Percentiles rank a stretch among this genome's conserved stretches.
Conservation (phyloP, 2,113 vertebrate species). For the Oceanodroma tethys region DNA sequence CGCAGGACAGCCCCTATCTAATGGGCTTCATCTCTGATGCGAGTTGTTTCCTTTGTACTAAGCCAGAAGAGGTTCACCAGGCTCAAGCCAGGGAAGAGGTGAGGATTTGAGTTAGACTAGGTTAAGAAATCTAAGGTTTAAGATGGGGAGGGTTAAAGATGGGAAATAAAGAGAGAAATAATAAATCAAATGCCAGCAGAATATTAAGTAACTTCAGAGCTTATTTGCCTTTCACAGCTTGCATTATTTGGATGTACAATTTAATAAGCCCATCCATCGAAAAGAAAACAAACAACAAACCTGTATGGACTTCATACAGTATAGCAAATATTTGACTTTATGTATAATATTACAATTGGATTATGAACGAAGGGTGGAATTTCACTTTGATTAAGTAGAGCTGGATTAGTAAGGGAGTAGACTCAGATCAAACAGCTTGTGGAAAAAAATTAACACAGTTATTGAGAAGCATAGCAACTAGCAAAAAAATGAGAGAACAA, state of each 20-base stretch:
- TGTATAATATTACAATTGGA: background rate
- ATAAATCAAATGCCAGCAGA: background rate
- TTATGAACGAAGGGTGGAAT: background rate
- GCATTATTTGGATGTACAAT: background rate
- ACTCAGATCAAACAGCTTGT: background rate
- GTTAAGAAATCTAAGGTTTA: background rate
- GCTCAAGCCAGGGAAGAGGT: background rate
- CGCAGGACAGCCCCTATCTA: background rate
- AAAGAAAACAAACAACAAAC: slow-evolving; percentile 19
- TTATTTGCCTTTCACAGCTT: slow-evolving; percentile 29
- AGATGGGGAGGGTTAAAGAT: background rate
- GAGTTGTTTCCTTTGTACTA: background rate
- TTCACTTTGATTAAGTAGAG: background rate
- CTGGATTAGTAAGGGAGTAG: background rate
- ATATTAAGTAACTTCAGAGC: background rate
- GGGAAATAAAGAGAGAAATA: background rate
- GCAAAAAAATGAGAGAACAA: background rate
- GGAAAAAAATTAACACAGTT: background rate
- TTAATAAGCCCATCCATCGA: background rate
- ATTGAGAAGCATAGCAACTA: background rate
- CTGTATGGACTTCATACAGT: background rate
- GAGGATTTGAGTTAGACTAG: background rate
- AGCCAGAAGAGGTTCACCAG: background rate
- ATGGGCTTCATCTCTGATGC: accelerated
- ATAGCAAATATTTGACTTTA: background rate